These are phyloP conservation scores for Tyrophagus putrescentiae DNA, from an alignment of 1,140 invertebrate genomes.

Conservation along the genomic window DNA sequence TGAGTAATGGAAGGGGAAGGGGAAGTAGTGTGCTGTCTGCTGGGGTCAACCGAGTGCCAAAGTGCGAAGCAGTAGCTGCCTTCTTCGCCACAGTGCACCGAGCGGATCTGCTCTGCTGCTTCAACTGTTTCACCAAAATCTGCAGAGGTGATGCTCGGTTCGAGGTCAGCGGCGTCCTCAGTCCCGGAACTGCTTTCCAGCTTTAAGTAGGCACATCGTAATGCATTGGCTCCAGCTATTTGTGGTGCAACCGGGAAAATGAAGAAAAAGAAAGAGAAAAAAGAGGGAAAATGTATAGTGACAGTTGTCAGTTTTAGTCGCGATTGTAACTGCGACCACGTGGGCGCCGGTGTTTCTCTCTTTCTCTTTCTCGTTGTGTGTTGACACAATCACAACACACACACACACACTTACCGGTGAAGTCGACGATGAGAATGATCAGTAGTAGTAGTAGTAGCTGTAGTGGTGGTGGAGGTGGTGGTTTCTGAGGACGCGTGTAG, in stretches of 20 bases:
- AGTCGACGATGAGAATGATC: no score
- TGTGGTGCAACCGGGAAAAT: neutral
- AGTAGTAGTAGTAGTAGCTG: no score
- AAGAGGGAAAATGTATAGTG: neutral
- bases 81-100: conserved; percentile 1
- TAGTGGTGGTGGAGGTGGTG: no score
- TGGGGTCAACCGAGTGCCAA: neutral
- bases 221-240: neutral
- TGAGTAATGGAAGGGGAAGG: neutral
- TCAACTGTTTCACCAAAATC: neutral
- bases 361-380: no score
- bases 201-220: conserved; percentile 14
- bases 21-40: neutral
- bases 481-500: no score
- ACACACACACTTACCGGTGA: no score
- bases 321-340: no score
- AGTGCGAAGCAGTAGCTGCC: conserved; percentile 1
- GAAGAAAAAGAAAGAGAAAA: neutral
- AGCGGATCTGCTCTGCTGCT: neutral
- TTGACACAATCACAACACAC: no score
- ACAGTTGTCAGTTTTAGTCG: no score
- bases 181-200: neutral
- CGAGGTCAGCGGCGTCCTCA: neutral
- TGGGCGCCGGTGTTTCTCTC: no score
- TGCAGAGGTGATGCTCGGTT: neutral